Conservation (phyloP, 2,888 invertebrate species). For the Scotopteryx bipunctaria region DNA sequence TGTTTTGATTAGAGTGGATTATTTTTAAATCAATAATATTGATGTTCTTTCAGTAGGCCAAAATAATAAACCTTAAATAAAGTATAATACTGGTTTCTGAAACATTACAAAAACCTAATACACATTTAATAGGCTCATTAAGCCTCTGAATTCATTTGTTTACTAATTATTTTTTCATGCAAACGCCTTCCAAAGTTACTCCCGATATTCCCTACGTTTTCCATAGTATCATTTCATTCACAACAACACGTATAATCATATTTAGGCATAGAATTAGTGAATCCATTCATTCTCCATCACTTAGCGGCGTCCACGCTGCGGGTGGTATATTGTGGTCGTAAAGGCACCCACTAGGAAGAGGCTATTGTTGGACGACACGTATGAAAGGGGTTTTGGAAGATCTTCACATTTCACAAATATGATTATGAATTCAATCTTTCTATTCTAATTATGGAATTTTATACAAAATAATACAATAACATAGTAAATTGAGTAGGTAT, state of each 20-base stretch:
- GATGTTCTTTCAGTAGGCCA: no score
- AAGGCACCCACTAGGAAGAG: slow-evolving; percentile 62
- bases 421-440: not conserved
- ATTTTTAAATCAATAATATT: no score
- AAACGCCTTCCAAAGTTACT: no score
- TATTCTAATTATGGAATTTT: not conserved
- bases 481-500: no score
- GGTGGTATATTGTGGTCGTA: slow-evolving; percentile 74
- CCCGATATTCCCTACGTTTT: not conserved
- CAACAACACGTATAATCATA: slow-evolving; percentile 38
- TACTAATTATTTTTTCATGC: no score
- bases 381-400: slow-evolving; percentile 9
- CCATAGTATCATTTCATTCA: slow-evolving; percentile 27
- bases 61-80: no score
- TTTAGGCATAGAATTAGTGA: slow-evolving; percentile 45
- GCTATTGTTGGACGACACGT: slow-evolving; percentile 54
- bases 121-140: no score
- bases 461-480: no score
- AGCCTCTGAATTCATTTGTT: not conserved
- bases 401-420: slow-evolving; percentile 5
- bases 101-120: no score
- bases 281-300: slow-evolving; percentile 49
- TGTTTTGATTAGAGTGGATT: no score
- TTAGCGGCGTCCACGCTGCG: slow-evolving; percentile 61
- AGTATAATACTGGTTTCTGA: no score